Percentiles rank a stretch among this genome's conserved stretches.
Evolutionary conservation across 1,140 invertebrate species (phyloP).

Genomic region (Apis laboriosa): DNA sequence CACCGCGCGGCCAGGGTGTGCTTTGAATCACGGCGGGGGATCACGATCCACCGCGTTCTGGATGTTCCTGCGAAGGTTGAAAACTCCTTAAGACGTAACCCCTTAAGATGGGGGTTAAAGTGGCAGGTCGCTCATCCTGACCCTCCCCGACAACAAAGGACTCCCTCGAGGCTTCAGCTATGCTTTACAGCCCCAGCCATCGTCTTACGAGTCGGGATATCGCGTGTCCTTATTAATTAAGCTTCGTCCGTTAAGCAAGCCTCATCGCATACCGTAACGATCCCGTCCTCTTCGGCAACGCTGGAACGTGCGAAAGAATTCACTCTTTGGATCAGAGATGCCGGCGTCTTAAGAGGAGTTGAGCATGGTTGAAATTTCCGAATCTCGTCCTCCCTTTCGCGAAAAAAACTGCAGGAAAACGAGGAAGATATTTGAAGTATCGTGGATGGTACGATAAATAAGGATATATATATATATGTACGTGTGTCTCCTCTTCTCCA

Average conservation of each 20-base stretch:
- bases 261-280: constrained; percentile 78
- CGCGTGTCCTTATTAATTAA: constrained; percentile 82
- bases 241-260: constrained; percentile 76
- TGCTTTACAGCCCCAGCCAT: constrained; percentile 68
- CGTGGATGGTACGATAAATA: too few species aligned
- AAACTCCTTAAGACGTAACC: constrained; percentile 69
- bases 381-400: background rate
- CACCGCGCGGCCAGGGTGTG: background rate
- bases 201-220: constrained; percentile 78
- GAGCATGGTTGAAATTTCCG: constrained; percentile 1
- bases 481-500: too few species aligned
- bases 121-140: constrained; percentile 73
- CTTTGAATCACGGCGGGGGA: constrained; percentile 6
- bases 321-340: constrained; percentile 41
- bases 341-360: constrained; percentile 27
- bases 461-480: too few species aligned
- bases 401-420: background rate
- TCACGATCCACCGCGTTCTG: constrained; percentile 19
- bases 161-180: constrained; percentile 73
- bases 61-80: constrained; percentile 38
- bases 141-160: constrained; percentile 79
- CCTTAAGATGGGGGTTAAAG: constrained; percentile 76
- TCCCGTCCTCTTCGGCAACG: constrained; percentile 61
- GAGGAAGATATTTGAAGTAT: background rate
- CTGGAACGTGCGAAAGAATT: constrained; percentile 64